These are phyloP conservation scores for Ophion obscuratus DNA, from an alignment of 2,888 invertebrate species.

Conservation along the genomic window DNA sequence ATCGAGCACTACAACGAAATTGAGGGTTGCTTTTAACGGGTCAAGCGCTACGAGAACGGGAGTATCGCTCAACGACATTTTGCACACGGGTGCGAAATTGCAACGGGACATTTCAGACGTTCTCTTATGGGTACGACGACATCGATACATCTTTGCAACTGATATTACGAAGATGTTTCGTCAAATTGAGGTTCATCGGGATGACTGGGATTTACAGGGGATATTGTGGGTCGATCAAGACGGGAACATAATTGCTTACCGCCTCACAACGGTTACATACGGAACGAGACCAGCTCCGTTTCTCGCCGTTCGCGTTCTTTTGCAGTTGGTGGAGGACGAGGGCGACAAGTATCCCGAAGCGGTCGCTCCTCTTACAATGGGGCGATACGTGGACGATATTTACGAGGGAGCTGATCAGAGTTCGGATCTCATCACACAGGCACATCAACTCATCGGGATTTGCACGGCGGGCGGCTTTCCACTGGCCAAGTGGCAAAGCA, in stretches of 20 bases:
- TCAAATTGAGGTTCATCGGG: neutral
- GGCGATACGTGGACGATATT: neutral
- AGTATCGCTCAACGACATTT: no score
- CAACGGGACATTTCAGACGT: no score
- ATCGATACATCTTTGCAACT: neutral
- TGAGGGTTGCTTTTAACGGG: no score
- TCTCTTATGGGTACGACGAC: neutral
- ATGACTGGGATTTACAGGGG: neutral
- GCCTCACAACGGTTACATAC: neutral
- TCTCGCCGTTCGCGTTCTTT: neutral
- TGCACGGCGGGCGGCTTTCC: neutral
- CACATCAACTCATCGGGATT: neutral
- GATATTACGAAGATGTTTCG: neutral
- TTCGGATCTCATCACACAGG: neutral
- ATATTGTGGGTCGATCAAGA: neutral
- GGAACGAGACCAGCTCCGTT: neutral
- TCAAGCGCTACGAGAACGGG: no score
- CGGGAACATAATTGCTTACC: neutral
- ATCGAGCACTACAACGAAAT: no score
- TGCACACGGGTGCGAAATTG: no score
- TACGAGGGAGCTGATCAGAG: neutral
- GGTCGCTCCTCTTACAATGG: no score
- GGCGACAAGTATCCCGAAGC: no score
- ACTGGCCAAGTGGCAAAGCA: no score
- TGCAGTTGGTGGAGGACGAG: neutral